Conservation (phyloP, 2,113 vertebrate genomes). For the Piprites chloris region DNA sequence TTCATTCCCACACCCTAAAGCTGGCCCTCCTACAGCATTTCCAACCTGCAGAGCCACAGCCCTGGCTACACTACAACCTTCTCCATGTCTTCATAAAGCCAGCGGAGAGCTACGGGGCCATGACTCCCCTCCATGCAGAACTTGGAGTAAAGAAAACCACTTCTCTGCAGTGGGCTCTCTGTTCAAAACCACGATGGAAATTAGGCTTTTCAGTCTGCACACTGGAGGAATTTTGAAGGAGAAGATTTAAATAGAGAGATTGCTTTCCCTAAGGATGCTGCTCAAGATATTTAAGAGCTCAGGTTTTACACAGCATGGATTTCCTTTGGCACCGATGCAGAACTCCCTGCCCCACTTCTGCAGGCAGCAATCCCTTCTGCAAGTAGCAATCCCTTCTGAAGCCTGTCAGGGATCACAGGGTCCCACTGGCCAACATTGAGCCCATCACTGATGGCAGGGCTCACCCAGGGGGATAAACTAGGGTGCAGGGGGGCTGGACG, state of each 20-base stretch:
- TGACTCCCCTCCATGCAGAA: neutral
- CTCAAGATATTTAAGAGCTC: constrained; percentile 32
- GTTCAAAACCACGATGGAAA: neutral
- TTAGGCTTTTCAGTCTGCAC: neutral
- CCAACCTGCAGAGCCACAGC: neutral
- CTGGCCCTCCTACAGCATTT: neutral
- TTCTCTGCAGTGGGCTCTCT: neutral
- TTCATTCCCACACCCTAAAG: neutral
- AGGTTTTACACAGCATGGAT: neutral
- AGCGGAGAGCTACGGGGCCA: neutral
- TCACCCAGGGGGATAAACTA: neutral
- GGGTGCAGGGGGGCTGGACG: neutral
- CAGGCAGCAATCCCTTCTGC: neutral
- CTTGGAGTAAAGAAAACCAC: neutral
- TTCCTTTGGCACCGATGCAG: neutral
- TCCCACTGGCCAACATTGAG: fast-evolving
- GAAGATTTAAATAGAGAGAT: constrained; percentile 44
- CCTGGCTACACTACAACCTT: neutral
- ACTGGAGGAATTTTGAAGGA: neutral
- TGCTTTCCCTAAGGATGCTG: constrained; percentile 26
- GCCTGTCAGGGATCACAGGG: fast-evolving
- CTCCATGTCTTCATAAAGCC: fast-evolving
- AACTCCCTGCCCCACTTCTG: neutral
- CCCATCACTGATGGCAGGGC: neutral
- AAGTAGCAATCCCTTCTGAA: neutral